Conservation (phyloP, 2,113 vertebrate species). For the Pluvianellus socialis region DNA sequence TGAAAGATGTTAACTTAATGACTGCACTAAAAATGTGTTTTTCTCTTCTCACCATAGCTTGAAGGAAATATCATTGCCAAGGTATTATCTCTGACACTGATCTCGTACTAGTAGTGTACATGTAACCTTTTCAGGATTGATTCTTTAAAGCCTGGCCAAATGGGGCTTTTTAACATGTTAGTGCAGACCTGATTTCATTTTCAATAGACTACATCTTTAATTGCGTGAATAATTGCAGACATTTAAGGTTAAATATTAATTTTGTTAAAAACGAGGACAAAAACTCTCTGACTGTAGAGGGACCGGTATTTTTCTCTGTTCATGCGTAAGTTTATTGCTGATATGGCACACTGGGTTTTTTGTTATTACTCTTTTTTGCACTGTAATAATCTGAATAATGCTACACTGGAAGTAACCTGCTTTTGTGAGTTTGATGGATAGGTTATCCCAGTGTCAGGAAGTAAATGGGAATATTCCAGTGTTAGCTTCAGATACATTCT, state of each 20-base stretch:
- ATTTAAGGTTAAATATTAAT: background rate
- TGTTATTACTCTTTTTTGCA: background rate
- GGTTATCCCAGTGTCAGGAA: background rate
- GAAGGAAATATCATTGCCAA: slow-evolving; percentile 6
- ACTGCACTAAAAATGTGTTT: background rate
- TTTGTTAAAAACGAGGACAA: background rate
- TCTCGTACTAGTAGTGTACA: background rate
- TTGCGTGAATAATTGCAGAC: background rate
- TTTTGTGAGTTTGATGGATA: background rate
- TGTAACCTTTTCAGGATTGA: background rate
- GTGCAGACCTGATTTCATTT: background rate
- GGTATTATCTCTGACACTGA: background rate
- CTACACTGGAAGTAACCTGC: background rate
- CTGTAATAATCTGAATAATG: background rate
- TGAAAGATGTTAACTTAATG: slow-evolving; percentile 28
- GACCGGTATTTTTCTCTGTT: background rate
- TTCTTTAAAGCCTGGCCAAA: background rate
- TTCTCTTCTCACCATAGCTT: background rate
- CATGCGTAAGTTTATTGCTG: background rate
- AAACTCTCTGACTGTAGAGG: background rate
- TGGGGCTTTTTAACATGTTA: background rate
- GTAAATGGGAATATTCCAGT: background rate
- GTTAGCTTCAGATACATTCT: slow-evolving; percentile 48
- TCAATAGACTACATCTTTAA: background rate
- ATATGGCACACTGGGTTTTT: background rate